phyloP scores from a whole-genome alignment of 2,113 vertebrate genomes.

The Tragelaphus imberbis region DNA sequence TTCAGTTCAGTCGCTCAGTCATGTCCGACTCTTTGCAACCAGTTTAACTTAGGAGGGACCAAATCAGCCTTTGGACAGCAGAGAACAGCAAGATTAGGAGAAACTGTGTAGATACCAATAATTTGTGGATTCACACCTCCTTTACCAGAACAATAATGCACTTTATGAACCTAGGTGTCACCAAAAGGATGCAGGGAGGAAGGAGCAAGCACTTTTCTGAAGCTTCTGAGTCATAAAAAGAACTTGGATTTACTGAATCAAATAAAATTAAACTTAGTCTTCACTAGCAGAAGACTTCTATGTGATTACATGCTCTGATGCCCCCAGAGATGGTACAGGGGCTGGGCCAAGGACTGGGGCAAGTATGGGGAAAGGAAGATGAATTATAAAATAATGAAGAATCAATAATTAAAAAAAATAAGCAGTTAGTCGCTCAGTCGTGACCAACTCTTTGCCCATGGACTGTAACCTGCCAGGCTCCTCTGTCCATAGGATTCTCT shows the following conservation, averaged over 20 bases:
- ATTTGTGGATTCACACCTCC: not conserved
- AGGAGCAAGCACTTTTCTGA: not conserved
- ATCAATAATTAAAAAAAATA: not conserved
- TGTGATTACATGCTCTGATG: too few relatives aligned
- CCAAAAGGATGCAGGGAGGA: not conserved
- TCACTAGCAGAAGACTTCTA: not conserved
- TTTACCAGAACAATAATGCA: not conserved
- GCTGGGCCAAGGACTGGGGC: rapidly evolving
- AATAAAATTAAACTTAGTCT: not conserved
- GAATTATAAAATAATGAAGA: not conserved
- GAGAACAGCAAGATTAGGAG: not conserved
- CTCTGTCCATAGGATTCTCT: not conserved
- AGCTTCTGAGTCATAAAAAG: not conserved
- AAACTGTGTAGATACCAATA: not conserved
- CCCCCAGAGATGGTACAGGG: not conserved
- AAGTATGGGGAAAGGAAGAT: not conserved
- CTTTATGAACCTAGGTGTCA: not conserved
- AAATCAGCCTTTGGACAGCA: not conserved
- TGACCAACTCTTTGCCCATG: not conserved
- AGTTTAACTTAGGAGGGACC: not conserved
- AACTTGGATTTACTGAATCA: not conserved
- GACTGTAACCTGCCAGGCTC: not conserved
- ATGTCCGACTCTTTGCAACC: not conserved
- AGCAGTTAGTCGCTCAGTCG: not conserved
- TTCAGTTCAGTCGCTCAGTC: too few relatives aligned